These are phyloP conservation scores for Agrotis ipsilon DNA, from an alignment of 2,888 invertebrate genomes.

Conservation along the genomic window DNA sequence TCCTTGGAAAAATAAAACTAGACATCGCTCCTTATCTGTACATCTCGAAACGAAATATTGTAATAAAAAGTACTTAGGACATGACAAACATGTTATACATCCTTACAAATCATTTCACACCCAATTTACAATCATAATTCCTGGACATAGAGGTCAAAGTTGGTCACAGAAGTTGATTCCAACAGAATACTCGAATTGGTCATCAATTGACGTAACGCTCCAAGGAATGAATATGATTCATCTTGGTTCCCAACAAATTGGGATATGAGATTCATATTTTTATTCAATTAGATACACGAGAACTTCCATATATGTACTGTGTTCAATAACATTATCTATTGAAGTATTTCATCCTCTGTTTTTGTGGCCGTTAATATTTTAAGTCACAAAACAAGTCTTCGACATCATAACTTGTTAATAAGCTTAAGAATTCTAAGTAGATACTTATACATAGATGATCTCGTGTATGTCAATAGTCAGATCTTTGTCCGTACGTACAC, in stretches of 20 bases:
- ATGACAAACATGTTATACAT: constrained; percentile 64
- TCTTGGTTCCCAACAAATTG: constrained; percentile 84
- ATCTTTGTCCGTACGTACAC: constrained; percentile 86
- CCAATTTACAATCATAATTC: constrained; percentile 74
- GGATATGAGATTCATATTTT: constrained; percentile 85
- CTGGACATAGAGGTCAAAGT: constrained; percentile 72
- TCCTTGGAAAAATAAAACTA: constrained; percentile 81
- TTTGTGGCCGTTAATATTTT: constrained; percentile 68
- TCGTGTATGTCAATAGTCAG: constrained; percentile 82
- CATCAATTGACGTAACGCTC: constrained; percentile 80
- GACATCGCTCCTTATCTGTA: constrained; percentile 81
- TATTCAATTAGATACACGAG: constrained; percentile 85
- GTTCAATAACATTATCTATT: constrained; percentile 73
- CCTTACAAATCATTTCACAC: constrained; percentile 61
- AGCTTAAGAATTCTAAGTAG: constrained; percentile 79
- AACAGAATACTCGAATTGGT: constrained; percentile 71
- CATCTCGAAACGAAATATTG: constrained; percentile 84
- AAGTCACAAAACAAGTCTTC: constrained; percentile 72
- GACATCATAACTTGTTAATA: constrained; percentile 78
- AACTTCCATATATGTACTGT: constrained; percentile 79
- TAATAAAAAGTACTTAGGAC: constrained; percentile 83
- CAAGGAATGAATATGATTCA: constrained; percentile 83
- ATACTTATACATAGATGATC: constrained; percentile 74
- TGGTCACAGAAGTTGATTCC: constrained; percentile 62
- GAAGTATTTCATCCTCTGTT: constrained; percentile 63